Percentiles rank a stretch among this genome's conserved stretches.
Conservation (phyloP, 2,113 vertebrate species). For the Leptodactylus fuscus region DNA sequence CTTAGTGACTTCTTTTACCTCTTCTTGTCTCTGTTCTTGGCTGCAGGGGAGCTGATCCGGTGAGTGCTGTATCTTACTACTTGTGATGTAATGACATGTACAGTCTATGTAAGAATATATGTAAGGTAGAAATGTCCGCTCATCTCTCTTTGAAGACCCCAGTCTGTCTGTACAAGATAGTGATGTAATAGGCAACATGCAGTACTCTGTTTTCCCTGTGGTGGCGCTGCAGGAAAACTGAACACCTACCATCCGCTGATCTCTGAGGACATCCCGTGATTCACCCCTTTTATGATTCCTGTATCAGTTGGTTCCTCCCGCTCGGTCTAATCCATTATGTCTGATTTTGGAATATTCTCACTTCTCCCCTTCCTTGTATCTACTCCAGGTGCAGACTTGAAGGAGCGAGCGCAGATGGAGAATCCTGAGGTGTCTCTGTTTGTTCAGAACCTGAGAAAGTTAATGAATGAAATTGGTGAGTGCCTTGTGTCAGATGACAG, state of each 20-base stretch:
- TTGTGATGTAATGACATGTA: neutral
- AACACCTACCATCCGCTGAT: neutral
- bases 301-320: too few relatives aligned
- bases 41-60: neutral
- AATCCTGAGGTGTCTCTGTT: constrained; percentile 82
- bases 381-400: constrained; percentile 88
- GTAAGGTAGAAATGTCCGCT: neutral
- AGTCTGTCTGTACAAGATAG: neutral
- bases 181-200: neutral
- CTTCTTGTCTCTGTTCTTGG: neutral
- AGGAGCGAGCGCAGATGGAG: constrained; percentile 89
- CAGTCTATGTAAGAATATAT: too few relatives aligned
- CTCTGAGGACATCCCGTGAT: neutral
- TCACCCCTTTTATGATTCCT: neutral
- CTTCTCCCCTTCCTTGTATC: too few relatives aligned
- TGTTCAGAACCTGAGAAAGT: constrained; percentile 83
- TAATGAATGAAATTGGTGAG: constrained; percentile 94
- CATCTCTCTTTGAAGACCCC: neutral
- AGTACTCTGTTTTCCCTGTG: neutral
- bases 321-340: too few relatives aligned
- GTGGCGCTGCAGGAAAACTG: too few relatives aligned
- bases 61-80: neutral
- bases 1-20: too few relatives aligned
- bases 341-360: too few relatives aligned
- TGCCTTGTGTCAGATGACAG: neutral